Conservation (phyloP, 1,140 invertebrate species). For the Megalopta genalis region DNA sequence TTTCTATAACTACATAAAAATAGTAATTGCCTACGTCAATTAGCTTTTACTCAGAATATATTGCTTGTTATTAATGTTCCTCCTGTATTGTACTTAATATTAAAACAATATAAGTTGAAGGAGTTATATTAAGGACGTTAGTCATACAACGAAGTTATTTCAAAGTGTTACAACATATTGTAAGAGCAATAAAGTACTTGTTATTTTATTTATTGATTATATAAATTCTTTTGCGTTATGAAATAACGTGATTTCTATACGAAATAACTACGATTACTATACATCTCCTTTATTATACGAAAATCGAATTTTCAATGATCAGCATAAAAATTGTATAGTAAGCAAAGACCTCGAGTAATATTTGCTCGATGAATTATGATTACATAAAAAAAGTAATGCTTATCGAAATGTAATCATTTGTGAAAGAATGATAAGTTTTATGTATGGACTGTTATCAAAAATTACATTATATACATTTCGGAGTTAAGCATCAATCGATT, state of each 20-base stretch:
- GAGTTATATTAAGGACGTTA: background rate
- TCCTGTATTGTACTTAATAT: background rate
- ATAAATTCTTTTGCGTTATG: background rate
- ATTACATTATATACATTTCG: background rate
- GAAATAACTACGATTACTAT: background rate
- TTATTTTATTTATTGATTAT: slow-evolving; percentile 5
- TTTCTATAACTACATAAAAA: background rate
- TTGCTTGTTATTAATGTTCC: slow-evolving; percentile 1
- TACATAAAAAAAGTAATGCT: background rate
- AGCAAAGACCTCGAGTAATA: background rate
- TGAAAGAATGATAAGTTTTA: background rate
- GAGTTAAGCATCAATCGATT: background rate
- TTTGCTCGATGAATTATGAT: background rate
- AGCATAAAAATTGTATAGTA: background rate
- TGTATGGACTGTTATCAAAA: background rate
- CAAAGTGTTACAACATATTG: background rate
- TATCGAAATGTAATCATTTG: background rate
- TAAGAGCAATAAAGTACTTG: slow-evolving; percentile 3
- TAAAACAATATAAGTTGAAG: background rate
- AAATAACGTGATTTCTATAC: no score
- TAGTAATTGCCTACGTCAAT: background rate
- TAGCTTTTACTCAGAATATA: background rate
- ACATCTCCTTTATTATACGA: background rate
- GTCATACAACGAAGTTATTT: background rate
- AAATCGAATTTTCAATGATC: background rate